Conservation (phyloP, 2,888 invertebrate genomes). For the Mimumesa dahlbomi region DNA sequence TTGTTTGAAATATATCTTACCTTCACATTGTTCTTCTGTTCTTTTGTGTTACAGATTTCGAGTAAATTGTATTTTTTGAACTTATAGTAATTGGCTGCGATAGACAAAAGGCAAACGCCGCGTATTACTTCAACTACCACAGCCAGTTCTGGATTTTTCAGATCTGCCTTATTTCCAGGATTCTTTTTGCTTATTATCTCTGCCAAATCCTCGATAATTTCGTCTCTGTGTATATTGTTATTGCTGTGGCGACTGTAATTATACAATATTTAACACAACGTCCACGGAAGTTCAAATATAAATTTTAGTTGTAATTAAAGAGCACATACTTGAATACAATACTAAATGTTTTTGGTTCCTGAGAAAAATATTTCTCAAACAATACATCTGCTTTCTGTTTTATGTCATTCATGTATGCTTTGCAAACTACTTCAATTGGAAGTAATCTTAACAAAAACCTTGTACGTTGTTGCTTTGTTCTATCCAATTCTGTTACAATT, state of each 20-base stretch:
- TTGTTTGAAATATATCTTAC: slow-evolving; percentile 5
- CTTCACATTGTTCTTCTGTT: slow-evolving; percentile 1
- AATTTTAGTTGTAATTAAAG: neutral
- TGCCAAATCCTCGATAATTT: slow-evolving; percentile 88
- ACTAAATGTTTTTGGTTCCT: slow-evolving; percentile 87
- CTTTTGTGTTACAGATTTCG: slow-evolving; percentile 80
- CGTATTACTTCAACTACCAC: slow-evolving; percentile 92
- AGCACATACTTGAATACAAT: slow-evolving; percentile 85
- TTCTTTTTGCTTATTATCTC: slow-evolving; percentile 86
- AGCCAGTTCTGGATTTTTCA: slow-evolving; percentile 88
- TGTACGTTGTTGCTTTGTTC: slow-evolving; percentile 87
- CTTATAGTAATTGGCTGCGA: slow-evolving; percentile 89
- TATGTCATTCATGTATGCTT: slow-evolving; percentile 89
- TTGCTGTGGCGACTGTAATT: slow-evolving; percentile 86
- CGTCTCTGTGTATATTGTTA: slow-evolving; percentile 86
- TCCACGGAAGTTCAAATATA: slow-evolving; percentile 10
- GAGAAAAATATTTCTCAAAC: slow-evolving; percentile 88
- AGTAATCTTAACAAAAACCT: slow-evolving; percentile 89
- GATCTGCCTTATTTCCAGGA: slow-evolving; percentile 88
- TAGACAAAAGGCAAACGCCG: slow-evolving; percentile 89
- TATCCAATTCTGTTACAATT: slow-evolving; percentile 88
- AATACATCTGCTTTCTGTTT: slow-evolving; percentile 85
- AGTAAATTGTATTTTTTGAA: slow-evolving; percentile 93
- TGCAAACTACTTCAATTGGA: slow-evolving; percentile 89
- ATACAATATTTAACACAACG: neutral